phyloP scores from a whole-genome alignment of 64 coral and sea anemone species.

The Montipora efflorescens region DNA sequence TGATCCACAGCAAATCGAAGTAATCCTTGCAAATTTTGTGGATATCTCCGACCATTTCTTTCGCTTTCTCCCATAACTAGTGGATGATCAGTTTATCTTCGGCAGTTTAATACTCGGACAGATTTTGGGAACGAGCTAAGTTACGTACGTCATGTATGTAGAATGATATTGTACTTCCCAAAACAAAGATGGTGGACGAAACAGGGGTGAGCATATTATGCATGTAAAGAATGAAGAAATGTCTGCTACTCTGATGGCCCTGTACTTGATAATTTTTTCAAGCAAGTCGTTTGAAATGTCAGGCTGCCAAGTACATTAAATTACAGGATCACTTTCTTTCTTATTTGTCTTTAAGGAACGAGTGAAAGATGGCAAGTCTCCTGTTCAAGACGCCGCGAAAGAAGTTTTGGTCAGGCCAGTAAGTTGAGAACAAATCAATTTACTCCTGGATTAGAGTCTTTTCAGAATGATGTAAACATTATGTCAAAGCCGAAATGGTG shows the following conservation, averaged over 20 bases:
- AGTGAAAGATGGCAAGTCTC: not conserved
- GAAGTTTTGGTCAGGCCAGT: slow-evolving; percentile 30
- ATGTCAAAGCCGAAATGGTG: no score
- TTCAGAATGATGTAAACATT: no score
- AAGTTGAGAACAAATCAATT: not conserved
- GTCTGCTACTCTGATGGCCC: no score
- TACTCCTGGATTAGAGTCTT: not conserved
- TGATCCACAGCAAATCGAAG: slow-evolving; percentile 28
- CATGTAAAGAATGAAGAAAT: no score
- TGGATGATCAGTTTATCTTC: no score
- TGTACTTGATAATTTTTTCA: no score
- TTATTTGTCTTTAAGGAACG: not conserved
- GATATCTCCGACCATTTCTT: slow-evolving; percentile 16
- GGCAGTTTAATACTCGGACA: no score
- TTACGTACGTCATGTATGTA: no score
- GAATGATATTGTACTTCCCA: not conserved
- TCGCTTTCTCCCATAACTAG: slow-evolving; percentile 36
- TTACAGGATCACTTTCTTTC: not conserved
- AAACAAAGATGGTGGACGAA: slow-evolving; percentile 27
- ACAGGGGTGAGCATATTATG: not conserved
- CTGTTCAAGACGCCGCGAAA: not conserved
- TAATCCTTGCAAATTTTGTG: slow-evolving; percentile 57
- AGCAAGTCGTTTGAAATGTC: no score
- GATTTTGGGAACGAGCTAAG: no score
- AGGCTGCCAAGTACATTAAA: no score